Percentiles rank a stretch among this genome's conserved stretches.
Evolutionary conservation across 2,888 invertebrate genomes (phyloP).

Genomic region (Amiota minor): DNA sequence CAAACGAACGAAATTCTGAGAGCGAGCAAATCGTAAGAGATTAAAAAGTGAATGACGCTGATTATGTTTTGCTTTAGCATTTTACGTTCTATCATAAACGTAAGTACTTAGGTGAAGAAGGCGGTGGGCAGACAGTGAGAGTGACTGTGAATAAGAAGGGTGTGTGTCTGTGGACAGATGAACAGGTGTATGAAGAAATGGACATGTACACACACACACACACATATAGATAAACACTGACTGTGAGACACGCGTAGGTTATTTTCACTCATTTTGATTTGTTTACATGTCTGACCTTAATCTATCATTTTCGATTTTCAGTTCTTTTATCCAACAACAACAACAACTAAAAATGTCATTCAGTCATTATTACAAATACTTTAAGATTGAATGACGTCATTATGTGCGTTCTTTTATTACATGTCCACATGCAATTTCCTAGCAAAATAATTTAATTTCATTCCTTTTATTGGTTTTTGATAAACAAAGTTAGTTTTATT

Average conservation of each 20-base stretch:
- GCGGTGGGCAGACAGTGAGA: background rate
- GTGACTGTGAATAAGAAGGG: no score
- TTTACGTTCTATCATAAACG: no score
- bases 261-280: constrained; percentile 1
- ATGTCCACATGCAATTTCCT: no score
- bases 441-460: no score
- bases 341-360: no score
- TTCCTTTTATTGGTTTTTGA: no score
- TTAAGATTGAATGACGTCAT: no score
- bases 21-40: constrained; percentile 30
- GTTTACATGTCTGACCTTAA: constrained; percentile 47
- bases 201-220: background rate
- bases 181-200: no score
- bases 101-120: background rate
- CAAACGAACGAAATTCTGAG: background rate
- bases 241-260: background rate
- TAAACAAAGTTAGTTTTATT: no score
- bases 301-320: constrained; percentile 41
- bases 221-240: background rate
- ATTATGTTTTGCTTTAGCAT: background rate
- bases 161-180: no score
- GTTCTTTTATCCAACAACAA: constrained; percentile 24
- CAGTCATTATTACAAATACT: no score
- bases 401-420: no score
- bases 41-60: constrained; percentile 3